Base-by-base conservation (phyloP, 2,113 vertebrate genomes). In the Chaenocephalus aceratus region DNA sequence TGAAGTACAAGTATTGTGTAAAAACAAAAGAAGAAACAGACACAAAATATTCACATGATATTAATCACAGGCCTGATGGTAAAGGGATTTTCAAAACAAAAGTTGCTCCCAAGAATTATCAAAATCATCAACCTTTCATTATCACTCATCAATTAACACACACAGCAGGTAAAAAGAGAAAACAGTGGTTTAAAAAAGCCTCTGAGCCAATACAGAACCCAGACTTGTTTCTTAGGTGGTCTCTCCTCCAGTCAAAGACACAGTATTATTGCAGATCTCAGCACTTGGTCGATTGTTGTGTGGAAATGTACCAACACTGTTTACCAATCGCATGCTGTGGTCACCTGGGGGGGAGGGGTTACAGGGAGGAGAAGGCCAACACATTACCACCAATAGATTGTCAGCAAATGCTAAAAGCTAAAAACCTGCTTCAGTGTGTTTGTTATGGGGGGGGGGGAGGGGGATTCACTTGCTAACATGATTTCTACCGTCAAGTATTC, bases 341-440 rank as follows among this genome's bases (percentile, higher is more conserved):
- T 86, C 82, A 66, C 62, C 58, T 75, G 34, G 53, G n/a, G 61
- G 30, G 60, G 67, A 26, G 57, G 52, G 21, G 30, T 51, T 72
- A 8, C 9, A 14, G 59, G 13, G 13, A 3, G 51, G 36, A 66
- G 16, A 13, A 71, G 36, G 68, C 44, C 48, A 61, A 41, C 53
- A 15, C 41, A 54, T 30, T 14, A 21, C 41, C 26, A 49, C n/a
- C 15, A 15, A 63, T 63, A 71, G 87, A 92, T 90, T 91, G 89
- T 92, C 88, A 67, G 52, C 6, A 41, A 53, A 57, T 57, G 72
- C 67, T 36, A 18, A 12, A 41, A 63, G 54, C 9, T 61, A 34
- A 68, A 65, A 30, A 59, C 61, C 63, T 68, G 44, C 41, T 72
- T 53, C 30, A 21, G 11, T 45, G 21, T 56, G 51, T 63, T 15